These are phyloP conservation scores for Uloborus diversus DNA, from an alignment of 1,140 invertebrate species.

Conservation along the genomic window DNA sequence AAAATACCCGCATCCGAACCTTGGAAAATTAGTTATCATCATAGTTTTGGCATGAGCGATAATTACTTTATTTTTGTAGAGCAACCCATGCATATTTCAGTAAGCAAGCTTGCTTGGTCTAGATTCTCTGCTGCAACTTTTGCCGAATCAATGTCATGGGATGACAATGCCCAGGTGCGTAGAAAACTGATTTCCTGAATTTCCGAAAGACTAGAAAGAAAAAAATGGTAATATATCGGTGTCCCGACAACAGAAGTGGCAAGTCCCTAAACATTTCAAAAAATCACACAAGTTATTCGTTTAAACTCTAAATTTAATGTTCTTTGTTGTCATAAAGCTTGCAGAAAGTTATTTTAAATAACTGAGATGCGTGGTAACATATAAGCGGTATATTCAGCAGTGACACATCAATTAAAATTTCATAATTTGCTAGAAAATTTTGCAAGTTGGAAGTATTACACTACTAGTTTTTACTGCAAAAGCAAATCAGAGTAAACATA, in stretches of 20 bases:
- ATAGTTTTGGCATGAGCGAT: conserved; percentile 85
- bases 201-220: background rate
- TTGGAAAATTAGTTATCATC: conserved; percentile 85
- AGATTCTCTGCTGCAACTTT: conserved; percentile 51
- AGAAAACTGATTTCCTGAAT: background rate
- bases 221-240: background rate
- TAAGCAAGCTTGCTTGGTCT: conserved; percentile 63
- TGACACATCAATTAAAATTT: too few species aligned
- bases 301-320: background rate
- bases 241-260: background rate
- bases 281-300: background rate
- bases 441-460: too few species aligned
- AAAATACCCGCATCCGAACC: conserved; percentile 77
- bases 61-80: conserved; percentile 86
- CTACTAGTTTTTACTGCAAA: too few species aligned
- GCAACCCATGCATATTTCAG: conserved; percentile 66
- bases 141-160: conserved; percentile 53
- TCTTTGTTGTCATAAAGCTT: background rate
- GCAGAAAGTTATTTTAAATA: background rate
- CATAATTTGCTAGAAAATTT: too few species aligned
- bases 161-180: background rate
- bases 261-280: background rate
- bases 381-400: too few species aligned
- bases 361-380: too few species aligned
- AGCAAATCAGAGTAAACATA: too few species aligned